phyloP scores from a whole-genome alignment of 2,797 vertebrate species.

The Synaphobranchus kaupii region DNA sequence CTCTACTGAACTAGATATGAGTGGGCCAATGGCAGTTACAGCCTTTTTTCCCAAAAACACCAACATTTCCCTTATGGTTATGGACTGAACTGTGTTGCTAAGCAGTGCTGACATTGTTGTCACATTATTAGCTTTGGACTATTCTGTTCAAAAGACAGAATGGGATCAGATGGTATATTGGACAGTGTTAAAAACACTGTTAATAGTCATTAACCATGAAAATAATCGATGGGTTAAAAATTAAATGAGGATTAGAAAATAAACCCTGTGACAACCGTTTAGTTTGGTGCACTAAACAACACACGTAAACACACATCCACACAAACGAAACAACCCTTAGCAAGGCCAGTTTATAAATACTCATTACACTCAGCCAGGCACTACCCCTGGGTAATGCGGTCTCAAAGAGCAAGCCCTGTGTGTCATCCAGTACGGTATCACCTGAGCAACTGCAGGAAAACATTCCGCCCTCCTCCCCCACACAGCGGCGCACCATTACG shows the following conservation, averaged over 20 bases:
- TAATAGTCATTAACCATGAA: not conserved
- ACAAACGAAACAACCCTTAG: not conserved
- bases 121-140: not conserved
- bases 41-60: not conserved
- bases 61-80: not conserved
- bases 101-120: not conserved
- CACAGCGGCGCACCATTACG: too few relatives aligned
- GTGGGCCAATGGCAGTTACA: not conserved
- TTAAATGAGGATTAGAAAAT: not conserved
- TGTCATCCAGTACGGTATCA: not conserved
- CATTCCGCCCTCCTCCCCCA: not conserved
- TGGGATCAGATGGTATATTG: not conserved
- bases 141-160: not conserved
- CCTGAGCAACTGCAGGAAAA: too few relatives aligned
- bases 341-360: not conserved
- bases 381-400: not conserved
- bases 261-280: not conserved
- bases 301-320: not conserved
- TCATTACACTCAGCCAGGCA: not conserved
- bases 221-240: not conserved
- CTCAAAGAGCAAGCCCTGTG: not conserved
- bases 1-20: not conserved
- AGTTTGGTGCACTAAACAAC: not conserved
- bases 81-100: not conserved
- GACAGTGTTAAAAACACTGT: constrained; percentile 4